Evolutionary conservation across 1,140 invertebrate species (phyloP).

Genomic region (Kradibia gibbosae): DNA sequence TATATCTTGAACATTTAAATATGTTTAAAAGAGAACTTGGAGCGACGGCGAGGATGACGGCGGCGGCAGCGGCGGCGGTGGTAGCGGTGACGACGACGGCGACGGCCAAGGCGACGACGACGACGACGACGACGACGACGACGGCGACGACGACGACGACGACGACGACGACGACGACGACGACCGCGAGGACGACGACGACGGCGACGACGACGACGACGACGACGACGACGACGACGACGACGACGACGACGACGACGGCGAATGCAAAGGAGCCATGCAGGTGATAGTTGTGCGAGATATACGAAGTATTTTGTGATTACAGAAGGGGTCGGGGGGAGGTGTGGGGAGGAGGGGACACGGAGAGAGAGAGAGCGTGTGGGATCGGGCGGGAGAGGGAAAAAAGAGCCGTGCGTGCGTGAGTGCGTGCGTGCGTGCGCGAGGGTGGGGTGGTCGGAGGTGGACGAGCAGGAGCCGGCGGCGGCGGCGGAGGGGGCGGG

Average conservation of each 20-base stretch:
- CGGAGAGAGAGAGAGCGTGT: neutral
- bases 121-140: neutral
- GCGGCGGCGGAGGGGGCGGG: neutral
- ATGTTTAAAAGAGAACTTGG: neutral
- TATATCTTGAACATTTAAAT: conserved; percentile 25
- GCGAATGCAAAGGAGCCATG: conserved; percentile 14
- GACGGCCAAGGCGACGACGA: neutral
- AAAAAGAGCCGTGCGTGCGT: neutral
- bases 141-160: neutral
- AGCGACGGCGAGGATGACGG: neutral
- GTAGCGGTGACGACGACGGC: neutral
- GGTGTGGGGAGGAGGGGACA: neutral
- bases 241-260: neutral
- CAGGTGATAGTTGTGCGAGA: neutral
- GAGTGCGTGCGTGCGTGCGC: neutral
- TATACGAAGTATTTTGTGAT: neutral
- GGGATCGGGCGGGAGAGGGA: neutral
- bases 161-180: neutral
- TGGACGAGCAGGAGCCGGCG: neutral
- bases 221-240: neutral
- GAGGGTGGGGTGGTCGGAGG: neutral
- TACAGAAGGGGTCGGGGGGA: neutral
- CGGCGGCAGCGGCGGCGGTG: neutral
- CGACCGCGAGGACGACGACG: neutral
- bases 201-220: neutral